Base-by-base conservation (phyloP, 2,888 invertebrate species). In the Chymomyza procnemis region DNA sequence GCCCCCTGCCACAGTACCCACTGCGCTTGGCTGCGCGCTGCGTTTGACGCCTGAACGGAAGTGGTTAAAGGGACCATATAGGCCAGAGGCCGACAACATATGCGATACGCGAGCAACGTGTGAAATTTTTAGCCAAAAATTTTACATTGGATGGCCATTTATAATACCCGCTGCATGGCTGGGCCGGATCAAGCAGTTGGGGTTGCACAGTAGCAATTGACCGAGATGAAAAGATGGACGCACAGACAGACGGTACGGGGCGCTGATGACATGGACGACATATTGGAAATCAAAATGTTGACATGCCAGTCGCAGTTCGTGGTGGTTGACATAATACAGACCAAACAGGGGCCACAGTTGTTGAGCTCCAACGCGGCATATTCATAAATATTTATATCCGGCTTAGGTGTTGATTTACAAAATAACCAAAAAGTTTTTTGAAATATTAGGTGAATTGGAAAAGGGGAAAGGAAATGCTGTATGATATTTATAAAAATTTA, bases 211-310 rank as follows among this genome's bases (percentile, higher is more conserved):
- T 18, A 30, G 50, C 50, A 50, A n/a, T 19, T 50, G 50, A 12
- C 19, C 34, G 34, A 34, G 8, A 26, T 6, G 3, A 8, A 26
- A 4, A 26, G 26, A 5, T 14, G 3, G 60, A 19, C 14, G 50
- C 6, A 34, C 48, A 16, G 50, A n/a, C 19, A 19, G 55, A 54
- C 16, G 8, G 59, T n/a, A 59, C 59, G 12, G 34, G 34, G 9
- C 12, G 34, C 34, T 41, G 47, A 47, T 41, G 47, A 47, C 66
- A 63, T 58, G 61, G 61, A 66, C 73, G 74, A 78, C 87, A 84
- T 84, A 84, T 84, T 87, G 83, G 85, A 84, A 84, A 84, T 84
- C 83, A 82, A 80, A 87, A 82, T 85, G 85, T 82, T 84, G 85
- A 84, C 80, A 87, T 71, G 73, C 72, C 72, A 54, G 55, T 19